These are phyloP conservation scores for Chondrosia reniformis DNA, from an alignment of 37 sponge, comb jelly and placozoan species.

Conservation along the genomic window DNA sequence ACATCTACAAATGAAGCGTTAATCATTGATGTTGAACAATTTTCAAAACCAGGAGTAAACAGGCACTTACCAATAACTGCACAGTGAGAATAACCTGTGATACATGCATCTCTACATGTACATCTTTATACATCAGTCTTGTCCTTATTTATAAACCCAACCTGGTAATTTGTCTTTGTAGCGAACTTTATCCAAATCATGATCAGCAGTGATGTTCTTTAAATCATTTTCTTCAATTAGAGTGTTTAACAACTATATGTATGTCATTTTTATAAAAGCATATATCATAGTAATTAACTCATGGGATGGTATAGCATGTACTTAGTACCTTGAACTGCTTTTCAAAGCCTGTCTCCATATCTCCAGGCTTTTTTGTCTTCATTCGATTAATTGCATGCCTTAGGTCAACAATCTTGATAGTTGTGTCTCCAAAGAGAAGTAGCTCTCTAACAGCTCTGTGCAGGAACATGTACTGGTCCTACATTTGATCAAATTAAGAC, in stretches of 20 bases:
- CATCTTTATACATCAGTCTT: not conserved
- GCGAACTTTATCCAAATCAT: conserved; percentile 5
- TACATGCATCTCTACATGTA: not conserved
- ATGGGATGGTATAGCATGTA: not conserved
- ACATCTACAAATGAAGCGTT: conserved; percentile 38
- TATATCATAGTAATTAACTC: not conserved
- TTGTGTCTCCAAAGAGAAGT: conserved; percentile 61
- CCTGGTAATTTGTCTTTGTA: conserved; percentile 29
- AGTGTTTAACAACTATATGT: not conserved
- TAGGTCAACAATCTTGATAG: conserved; percentile 24
- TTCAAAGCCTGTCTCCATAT: conserved; percentile 42
- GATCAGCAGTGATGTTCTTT: too few species aligned
- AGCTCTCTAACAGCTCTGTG: conserved; percentile 65
- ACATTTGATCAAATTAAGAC: too few species aligned
- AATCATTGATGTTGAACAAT: conserved; percentile 17
- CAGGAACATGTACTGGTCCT: conserved; percentile 70
- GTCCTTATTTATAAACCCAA: not conserved
- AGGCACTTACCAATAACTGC: conserved; percentile 1
- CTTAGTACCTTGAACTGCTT: conserved; percentile 50
- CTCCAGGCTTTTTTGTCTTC: conserved; percentile 23
- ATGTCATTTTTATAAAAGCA: not conserved
- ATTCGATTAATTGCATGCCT: conserved; percentile 18
- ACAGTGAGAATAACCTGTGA: not conserved
- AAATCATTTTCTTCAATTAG: not conserved
- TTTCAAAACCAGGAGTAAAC: not conserved